Evolutionary conservation across 2,888 invertebrate species (phyloP).

Genomic region (Bembecia ichneumoniformis): DNA sequence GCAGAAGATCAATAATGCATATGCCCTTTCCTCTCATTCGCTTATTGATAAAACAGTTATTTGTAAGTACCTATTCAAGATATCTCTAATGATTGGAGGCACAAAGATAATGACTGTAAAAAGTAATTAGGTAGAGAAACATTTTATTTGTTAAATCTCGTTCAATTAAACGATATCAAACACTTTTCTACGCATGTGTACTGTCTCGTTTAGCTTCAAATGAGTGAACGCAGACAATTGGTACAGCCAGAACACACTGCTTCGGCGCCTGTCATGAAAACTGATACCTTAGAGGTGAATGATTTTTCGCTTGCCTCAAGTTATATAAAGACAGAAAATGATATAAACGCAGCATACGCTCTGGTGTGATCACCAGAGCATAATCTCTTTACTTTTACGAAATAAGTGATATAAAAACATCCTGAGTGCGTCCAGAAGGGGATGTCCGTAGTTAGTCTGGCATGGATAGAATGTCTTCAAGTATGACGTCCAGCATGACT

Average conservation of each 20-base stretch:
- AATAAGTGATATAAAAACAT: constrained; percentile 14
- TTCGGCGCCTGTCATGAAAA: constrained; percentile 46
- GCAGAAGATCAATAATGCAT: too few species aligned
- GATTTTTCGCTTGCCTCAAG: constrained; percentile 26
- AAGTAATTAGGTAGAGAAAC: too few species aligned
- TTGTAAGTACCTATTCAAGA: too few species aligned
- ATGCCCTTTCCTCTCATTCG: too few species aligned
- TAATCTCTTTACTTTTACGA: constrained; percentile 5
- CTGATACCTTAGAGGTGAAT: constrained; percentile 52
- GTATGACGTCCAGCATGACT: constrained; percentile 68
- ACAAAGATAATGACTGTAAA: too few species aligned
- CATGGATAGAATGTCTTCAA: constrained; percentile 68
- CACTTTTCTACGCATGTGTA: not conserved
- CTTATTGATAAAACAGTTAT: too few species aligned
- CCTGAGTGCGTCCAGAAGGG: constrained; percentile 32
- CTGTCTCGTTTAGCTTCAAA: constrained; percentile 34
- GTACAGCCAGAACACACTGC: constrained; percentile 30
- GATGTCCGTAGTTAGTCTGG: constrained; percentile 59
- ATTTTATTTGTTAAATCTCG: too few species aligned
- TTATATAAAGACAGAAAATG: constrained; percentile 42
- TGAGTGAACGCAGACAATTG: constrained; percentile 53
- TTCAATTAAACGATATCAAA: not conserved
- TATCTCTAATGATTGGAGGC: too few species aligned
- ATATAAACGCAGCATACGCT: constrained; percentile 49
- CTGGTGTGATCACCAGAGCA: constrained; percentile 35